Evolutionary conservation across 2,888 invertebrate species (phyloP).

Genomic region (Poecilus cupreus): DNA sequence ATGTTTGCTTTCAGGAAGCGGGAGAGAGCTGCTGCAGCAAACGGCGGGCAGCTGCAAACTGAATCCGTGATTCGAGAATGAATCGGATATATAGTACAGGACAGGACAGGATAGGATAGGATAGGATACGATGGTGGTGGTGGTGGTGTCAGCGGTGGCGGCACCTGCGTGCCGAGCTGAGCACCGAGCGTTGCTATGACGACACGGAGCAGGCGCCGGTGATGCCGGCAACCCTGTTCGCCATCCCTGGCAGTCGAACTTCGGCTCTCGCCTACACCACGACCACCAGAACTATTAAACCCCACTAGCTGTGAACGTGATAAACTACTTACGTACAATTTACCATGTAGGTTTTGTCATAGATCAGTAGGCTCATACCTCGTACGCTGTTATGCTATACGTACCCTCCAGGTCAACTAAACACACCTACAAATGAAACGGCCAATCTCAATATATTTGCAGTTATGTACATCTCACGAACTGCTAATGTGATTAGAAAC

Average conservation of each 20-base stretch:
- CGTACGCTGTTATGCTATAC: too few relatives aligned
- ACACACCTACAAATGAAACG: too few relatives aligned
- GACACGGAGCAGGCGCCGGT: background rate
- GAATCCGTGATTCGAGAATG: conserved; percentile 41
- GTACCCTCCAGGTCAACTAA: too few relatives aligned
- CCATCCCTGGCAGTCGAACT: background rate
- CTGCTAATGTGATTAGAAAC: too few relatives aligned
- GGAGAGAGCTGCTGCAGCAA: background rate
- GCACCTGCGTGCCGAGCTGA: conserved; percentile 36
- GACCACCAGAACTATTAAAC: background rate
- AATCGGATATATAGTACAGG: conserved; percentile 35
- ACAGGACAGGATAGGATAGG: background rate
- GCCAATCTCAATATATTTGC: too few relatives aligned
- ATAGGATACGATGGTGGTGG: background rate
- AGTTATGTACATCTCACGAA: too few relatives aligned
- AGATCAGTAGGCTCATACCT: too few relatives aligned
- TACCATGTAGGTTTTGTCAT: background rate
- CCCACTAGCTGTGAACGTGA: background rate
- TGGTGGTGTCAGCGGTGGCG: background rate
- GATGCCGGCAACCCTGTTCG: background rate
- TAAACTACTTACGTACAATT: background rate
- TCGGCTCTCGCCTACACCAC: background rate
- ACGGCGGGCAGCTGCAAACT: background rate
- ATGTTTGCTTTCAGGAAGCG: background rate
- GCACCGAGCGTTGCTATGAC: conserved; percentile 6